Percentiles rank a stretch among this genome's conserved stretches.
Evolutionary conservation across 2,797 vertebrate species (phyloP).

Genomic region (Cyclura pinguis): DNA sequence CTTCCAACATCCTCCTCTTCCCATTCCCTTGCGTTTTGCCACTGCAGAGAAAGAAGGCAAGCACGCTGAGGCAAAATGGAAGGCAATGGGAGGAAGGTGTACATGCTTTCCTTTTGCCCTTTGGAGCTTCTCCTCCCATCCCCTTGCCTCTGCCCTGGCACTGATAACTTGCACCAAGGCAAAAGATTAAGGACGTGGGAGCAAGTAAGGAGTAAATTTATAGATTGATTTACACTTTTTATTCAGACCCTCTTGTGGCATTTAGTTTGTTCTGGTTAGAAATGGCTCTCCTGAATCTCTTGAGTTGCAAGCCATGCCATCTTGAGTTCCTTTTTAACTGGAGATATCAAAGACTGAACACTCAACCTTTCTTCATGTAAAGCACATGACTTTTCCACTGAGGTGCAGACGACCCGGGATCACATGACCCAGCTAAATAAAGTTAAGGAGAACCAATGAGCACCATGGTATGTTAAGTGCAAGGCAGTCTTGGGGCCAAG

Average conservation of each 20-base stretch:
- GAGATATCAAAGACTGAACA: not conserved
- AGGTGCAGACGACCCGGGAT: not conserved
- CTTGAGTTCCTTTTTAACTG: not conserved
- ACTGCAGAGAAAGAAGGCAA: too few species aligned
- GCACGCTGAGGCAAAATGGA: too few species aligned
- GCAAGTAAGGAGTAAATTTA: too few species aligned
- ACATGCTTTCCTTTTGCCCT: too few species aligned
- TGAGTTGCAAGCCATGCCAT: not conserved
- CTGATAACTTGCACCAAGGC: too few species aligned
- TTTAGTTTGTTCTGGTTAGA: not conserved
- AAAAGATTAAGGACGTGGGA: too few species aligned
- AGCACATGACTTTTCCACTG: not conserved
- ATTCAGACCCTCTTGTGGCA: not conserved
- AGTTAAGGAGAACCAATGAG: not conserved
- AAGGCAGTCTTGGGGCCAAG: not conserved
- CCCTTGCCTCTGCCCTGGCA: too few species aligned
- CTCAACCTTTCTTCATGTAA: not conserved
- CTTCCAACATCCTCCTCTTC: too few species aligned
- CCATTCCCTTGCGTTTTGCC: too few species aligned
- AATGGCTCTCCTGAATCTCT: not conserved
- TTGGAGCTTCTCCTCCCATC: too few species aligned
- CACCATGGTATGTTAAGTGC: not conserved
- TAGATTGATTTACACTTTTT: not conserved
- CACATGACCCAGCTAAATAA: not conserved
- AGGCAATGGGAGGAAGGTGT: too few species aligned